Evolutionary conservation across 2,113 vertebrate genomes (phyloP).

Genomic region (Vicugna pacos): DNA sequence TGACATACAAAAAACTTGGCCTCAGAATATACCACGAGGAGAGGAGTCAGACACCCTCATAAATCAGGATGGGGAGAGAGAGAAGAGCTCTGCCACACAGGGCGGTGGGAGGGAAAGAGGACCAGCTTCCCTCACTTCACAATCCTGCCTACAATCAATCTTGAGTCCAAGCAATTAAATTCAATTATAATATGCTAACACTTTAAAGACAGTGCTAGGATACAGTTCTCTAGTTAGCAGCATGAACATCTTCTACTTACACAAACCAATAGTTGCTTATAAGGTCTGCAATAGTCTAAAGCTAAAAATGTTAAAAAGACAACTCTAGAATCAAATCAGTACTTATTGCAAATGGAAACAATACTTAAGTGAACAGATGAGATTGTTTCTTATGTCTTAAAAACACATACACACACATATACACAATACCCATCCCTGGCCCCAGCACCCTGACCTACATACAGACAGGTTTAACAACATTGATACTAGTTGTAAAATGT

Average conservation of each 20-base stretch:
- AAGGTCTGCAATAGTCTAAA: conserved; percentile 10
- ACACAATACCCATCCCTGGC: not conserved
- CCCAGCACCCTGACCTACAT: not conserved
- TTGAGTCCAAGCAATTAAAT: not conserved
- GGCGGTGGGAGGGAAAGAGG: not conserved
- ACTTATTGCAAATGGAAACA: not conserved
- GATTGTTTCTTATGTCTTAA: not conserved
- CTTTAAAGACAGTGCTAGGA: not conserved
- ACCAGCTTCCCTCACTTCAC: not conserved
- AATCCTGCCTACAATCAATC: not conserved
- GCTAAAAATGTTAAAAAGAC: conserved; percentile 24
- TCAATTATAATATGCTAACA: not conserved
- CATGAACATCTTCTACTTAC: conserved; percentile 44
- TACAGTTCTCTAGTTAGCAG: conserved; percentile 34
- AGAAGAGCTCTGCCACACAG: not conserved
- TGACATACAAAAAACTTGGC: not conserved
- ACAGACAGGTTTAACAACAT: not conserved
- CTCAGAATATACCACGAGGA: not conserved
- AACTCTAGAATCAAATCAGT: conserved; percentile 24
- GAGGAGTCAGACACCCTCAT: not conserved
- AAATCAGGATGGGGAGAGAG: not conserved
- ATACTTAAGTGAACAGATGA: not conserved
- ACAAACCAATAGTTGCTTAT: not conserved
- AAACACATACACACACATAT: not conserved
- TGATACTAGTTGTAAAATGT: not conserved